Evolutionary conservation across 2,888 invertebrate species (phyloP), one percentile per base, ranked within the genome.

Genomic region (Gryllus longicercus): DNA sequence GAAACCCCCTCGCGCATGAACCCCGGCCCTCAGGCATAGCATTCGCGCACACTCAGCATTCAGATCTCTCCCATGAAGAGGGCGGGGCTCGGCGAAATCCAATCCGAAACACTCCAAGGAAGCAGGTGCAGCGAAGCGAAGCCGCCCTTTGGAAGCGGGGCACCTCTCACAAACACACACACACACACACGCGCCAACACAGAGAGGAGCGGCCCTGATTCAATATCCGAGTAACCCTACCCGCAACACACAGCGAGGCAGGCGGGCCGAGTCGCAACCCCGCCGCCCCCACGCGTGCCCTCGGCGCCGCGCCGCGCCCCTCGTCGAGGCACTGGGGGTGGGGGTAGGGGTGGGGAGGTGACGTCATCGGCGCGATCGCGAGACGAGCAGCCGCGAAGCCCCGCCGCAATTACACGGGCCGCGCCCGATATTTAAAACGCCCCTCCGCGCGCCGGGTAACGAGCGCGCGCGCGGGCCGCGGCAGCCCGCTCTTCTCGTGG

Each of bases 211-310:
- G 63, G 16, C 16, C 63, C n/a, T 63, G 63, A 63, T 63, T 63
- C 63, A 63, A 63, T 63, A 63, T 63, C 63, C 63, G 63, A 63
- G 63, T 63, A 63, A 63, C 63, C 63, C 63, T 63, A 63, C 63
- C 63, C 63, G 63, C 63, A 63, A 5, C 38, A 5, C 38, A 5
- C 5, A 38, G 38, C 38, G 38, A 0, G 38, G 38, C 38, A 8
- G 38, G 38, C 38, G 38, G 38, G 38, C 8, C 5, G 38, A 38
- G 38, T 38, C 38, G 38, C 38, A 38, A 5, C 8, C 38, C 8
- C 38, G 38, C 8, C 38, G 8, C 38, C 25, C 25, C 25, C 25
- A 2, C 25, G 25, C 25, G 25, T 25, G 25, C 25, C 25, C 25
- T 4, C 2, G 25, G 25, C 25, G 25, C 25, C 25, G 2, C 2